Base-by-base conservation (phyloP, 2,888 invertebrate genomes). In the Synergus umbraculus region DNA sequence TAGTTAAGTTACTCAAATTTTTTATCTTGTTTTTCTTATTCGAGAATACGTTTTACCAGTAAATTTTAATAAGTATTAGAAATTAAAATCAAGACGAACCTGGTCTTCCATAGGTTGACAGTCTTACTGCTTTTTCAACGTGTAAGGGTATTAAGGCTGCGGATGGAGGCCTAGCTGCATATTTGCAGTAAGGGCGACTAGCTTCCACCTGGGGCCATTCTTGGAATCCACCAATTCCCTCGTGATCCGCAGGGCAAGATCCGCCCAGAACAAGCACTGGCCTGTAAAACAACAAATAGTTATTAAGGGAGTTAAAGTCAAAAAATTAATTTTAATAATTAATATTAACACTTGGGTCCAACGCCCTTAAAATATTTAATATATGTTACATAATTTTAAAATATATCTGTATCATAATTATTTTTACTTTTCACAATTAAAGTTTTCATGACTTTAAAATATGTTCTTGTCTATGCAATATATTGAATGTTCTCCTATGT, bases 201-300 rank as follows among this genome's bases (percentile, higher is more conserved):
- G 97, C 94, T 88, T 98, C 98, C 76, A 97, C 97, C 93, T 98
- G 98, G 0, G 96, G 95, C 93, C 96, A 98, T 92, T 98, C 98
- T 92, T 99, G 99, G 92, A 99, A 99, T 2, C 98, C 99, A 37
- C 99, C 99, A 87, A 98, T 96, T 10, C 97, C 97, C 92, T 98
- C 98, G 90, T 98, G 98, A 92, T 98, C 97, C 88, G 96, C 94
- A 18, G 97, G 96, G 86, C 97, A 96, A 0, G 98, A 96, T 1
- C 99, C 99, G 22, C 97, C 98, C 83, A 99, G 95, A 4, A 99
- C 97, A 60, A 99, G 89, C 73, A 99, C 92, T 0, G 99, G 99
- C 95, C 95, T 95, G 82, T 5, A 86, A 82, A 60, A 69, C 37
- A 60, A 76, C 18, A 7, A 58, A 78, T 49, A 60, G 43, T 69